Percentiles rank a stretch among this genome's conserved stretches.
Evolutionary conservation across 2,113 vertebrate species (phyloP).

Genomic region (Pundamilia nyererei): DNA sequence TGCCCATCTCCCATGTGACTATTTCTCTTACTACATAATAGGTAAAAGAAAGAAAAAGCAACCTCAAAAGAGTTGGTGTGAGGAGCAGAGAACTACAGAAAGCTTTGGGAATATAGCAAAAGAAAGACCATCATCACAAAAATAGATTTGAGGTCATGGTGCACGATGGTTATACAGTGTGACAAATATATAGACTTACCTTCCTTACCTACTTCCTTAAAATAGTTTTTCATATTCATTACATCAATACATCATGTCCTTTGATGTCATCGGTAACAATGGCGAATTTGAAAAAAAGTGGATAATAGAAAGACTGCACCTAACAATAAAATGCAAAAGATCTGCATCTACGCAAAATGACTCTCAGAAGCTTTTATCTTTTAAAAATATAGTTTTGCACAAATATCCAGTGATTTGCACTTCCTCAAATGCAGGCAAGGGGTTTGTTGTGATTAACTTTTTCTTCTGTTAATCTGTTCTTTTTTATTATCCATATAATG

Average conservation of each 20-base stretch:
- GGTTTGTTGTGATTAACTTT: neutral
- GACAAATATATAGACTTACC: neutral
- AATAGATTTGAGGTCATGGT: neutral
- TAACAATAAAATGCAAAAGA: neutral
- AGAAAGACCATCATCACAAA: neutral
- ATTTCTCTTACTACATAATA: neutral
- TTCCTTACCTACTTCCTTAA: neutral
- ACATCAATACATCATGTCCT: neutral
- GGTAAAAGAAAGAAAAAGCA: slow-evolving; percentile 2
- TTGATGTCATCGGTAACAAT: neutral
- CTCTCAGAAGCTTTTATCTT: neutral
- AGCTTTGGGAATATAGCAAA: neutral
- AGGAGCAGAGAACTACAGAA: neutral
- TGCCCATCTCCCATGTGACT: neutral
- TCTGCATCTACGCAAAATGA: neutral
- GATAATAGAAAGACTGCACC: neutral
- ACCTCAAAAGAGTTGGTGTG: neutral
- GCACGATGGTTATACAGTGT: neutral
- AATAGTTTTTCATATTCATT: neutral
- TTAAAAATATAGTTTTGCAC: neutral
- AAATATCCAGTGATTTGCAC: neutral
- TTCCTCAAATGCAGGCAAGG: neutral
- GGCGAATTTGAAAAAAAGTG: neutral
- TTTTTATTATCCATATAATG: neutral
- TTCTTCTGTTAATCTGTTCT: neutral